Percentiles rank a stretch among this genome's conserved stretches.
Conservation (phyloP, 2,113 vertebrate genomes). For the Psephotus haematonotus region DNA sequence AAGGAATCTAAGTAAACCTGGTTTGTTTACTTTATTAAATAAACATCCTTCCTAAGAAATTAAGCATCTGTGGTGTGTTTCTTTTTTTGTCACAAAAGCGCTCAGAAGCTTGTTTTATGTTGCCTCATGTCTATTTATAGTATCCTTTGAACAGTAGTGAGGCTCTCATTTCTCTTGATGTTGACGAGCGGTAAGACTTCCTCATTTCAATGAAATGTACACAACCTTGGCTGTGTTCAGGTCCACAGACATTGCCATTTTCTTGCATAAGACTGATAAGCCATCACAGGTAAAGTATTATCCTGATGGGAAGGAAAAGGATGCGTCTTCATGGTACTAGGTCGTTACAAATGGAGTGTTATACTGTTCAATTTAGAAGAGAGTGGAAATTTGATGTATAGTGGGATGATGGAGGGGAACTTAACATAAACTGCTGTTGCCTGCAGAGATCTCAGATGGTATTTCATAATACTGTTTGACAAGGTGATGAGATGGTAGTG, state of each 20-base stretch:
- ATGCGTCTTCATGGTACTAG: background rate
- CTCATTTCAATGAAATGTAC: background rate
- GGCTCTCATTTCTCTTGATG: background rate
- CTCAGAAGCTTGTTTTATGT: background rate
- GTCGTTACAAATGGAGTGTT: background rate
- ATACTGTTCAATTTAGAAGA: background rate
- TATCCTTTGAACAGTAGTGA: background rate
- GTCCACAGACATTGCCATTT: background rate
- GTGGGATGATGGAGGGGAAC: background rate
- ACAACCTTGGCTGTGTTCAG: background rate
- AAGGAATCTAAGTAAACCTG: slow-evolving; percentile 8
- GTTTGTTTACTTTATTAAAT: slow-evolving; percentile 25
- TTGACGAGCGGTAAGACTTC: background rate
- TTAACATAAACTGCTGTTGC: background rate
- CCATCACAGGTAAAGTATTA: background rate
- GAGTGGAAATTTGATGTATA: background rate
- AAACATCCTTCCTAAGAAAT: slow-evolving; percentile 13
- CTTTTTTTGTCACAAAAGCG: background rate
- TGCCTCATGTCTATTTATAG: background rate
- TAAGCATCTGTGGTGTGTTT: background rate
- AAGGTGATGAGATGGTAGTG: background rate
- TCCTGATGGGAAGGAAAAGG: background rate
- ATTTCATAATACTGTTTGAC: background rate
- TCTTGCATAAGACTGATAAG: background rate
- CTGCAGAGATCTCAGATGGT: background rate